Evolutionary conservation across 2,113 vertebrate genomes (phyloP).

Genomic region (Anguilla rostrata): DNA sequence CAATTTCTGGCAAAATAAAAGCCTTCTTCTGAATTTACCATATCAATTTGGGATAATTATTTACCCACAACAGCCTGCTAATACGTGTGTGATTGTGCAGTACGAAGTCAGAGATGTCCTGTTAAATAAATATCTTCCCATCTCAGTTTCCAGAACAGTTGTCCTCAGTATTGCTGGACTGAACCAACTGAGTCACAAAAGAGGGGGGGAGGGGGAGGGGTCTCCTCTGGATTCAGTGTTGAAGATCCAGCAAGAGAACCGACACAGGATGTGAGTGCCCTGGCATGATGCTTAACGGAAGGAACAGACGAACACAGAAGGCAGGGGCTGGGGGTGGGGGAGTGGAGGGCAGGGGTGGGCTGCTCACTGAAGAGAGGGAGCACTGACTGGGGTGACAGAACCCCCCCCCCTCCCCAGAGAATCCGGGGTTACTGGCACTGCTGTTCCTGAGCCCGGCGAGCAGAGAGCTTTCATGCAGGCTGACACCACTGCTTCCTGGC

Average conservation of each 20-base stretch:
- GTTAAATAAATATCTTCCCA: constrained; percentile 59
- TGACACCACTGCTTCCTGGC: neutral
- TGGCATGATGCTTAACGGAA: neutral
- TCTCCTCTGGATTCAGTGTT: neutral
- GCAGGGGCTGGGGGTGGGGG: neutral
- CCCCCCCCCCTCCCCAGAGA: neutral
- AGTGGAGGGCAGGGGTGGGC: neutral
- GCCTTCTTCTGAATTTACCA: constrained; percentile 36
- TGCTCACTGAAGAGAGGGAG: neutral
- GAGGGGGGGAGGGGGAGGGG: neutral
- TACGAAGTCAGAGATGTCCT: constrained; percentile 53
- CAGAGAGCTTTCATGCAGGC: neutral
- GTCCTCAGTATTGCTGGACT: neutral
- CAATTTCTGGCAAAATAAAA: neutral
- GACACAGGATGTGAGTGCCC: neutral
- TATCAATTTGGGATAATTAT: neutral
- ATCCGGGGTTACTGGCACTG: neutral
- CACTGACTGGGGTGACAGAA: neutral
- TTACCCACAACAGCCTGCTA: constrained; percentile 37
- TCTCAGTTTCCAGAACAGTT: constrained; percentile 7
- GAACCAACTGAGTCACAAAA: neutral
- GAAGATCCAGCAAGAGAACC: neutral
- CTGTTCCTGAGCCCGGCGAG: neutral
- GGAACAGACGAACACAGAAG: neutral
- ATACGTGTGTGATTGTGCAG: constrained; percentile 45